Evolutionary conservation across 64 coral and sea anemone species (phyloP).

Genomic region (Montipora cactus): DNA sequence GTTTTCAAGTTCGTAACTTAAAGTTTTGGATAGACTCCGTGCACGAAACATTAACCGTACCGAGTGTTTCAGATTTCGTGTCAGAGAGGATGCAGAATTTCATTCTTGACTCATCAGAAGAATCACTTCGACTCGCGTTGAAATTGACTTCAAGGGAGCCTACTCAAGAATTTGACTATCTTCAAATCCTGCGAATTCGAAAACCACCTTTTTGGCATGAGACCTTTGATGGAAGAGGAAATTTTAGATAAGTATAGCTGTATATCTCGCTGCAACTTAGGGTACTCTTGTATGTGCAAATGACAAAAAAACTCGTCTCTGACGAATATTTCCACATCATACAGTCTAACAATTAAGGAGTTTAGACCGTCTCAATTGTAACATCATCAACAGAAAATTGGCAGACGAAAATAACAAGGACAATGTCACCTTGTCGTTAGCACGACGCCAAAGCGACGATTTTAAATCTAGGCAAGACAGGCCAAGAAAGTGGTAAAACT

Average conservation of each 20-base stretch:
- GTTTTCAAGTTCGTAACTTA: slow-evolving; percentile 52
- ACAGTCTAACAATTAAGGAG: too few species aligned
- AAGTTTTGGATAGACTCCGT: slow-evolving; percentile 14
- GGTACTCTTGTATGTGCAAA: too few species aligned
- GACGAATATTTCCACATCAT: too few species aligned
- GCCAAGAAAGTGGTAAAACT: too few species aligned
- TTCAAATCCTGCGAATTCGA: slow-evolving; percentile 30
- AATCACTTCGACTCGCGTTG: not conserved
- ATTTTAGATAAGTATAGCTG: slow-evolving; percentile 15
- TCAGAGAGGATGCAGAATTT: slow-evolving; percentile 54
- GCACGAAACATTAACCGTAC: slow-evolving; percentile 9
- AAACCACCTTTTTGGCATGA: slow-evolving; percentile 42
- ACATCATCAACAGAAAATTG: too few species aligned
- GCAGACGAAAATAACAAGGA: too few species aligned
- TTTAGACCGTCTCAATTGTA: too few species aligned
- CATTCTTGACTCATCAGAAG: slow-evolving; percentile 34
- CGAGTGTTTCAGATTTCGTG: slow-evolving; percentile 58
- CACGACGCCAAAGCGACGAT: too few species aligned
- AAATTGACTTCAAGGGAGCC: not conserved
- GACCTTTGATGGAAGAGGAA: slow-evolving; percentile 18
- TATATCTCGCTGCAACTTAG: too few species aligned
- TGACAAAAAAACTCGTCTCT: too few species aligned
- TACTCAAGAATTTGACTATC: not conserved
- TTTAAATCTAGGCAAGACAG: too few species aligned
- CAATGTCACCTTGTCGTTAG: too few species aligned